Evolutionary conservation across 2,888 invertebrate genomes (phyloP), one percentile per base, ranked within the genome.

Genomic region (Rotaria magnacalcarata): DNA sequence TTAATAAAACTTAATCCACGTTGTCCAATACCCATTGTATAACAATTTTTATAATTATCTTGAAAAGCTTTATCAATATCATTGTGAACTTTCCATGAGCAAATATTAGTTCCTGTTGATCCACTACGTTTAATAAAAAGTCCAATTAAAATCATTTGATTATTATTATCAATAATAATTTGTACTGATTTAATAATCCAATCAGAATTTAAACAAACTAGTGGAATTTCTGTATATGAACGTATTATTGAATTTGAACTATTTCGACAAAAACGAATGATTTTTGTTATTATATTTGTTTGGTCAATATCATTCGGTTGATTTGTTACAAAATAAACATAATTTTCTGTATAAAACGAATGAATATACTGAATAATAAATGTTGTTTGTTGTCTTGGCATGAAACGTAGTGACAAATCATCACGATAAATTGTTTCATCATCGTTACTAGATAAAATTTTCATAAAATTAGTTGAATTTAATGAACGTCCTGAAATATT

Each of bases 1-100:
- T 86, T 86, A n/a, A 86, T 86, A 80, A 86, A 86, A 75, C 52
- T 85, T 8, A 86, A 54, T 41, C 86, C 86, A 34, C 86, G 60
- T 47, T 80, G 43, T 47, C 43, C 43, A n/a, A 47, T 43, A 24
- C 80, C 80, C 56, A 80, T 80, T 52, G 52, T 74, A 41, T 86
- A 86, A 84, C 86, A 86, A 16, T 85, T 58, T 52, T 56, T 41
- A 50, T 85, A 80, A 58, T 86, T 86, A 43, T 86, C 50, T n/a
- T 41, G 21, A 34, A 86, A 60, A 43, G 43, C 43, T 21, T 34
- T 11, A 75, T 86, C 85, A 14, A 86, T 84, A 24, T 85, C 60
- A 10, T 60, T 56, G 1, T 56, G 74, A 19, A 84, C 56, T 27
- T 34, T 50, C 7, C 52, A 60, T 24, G 14, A 52, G 7, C 27